Base-by-base conservation (phyloP, 2,888 invertebrate species). In the Entomobrya proxima region DNA sequence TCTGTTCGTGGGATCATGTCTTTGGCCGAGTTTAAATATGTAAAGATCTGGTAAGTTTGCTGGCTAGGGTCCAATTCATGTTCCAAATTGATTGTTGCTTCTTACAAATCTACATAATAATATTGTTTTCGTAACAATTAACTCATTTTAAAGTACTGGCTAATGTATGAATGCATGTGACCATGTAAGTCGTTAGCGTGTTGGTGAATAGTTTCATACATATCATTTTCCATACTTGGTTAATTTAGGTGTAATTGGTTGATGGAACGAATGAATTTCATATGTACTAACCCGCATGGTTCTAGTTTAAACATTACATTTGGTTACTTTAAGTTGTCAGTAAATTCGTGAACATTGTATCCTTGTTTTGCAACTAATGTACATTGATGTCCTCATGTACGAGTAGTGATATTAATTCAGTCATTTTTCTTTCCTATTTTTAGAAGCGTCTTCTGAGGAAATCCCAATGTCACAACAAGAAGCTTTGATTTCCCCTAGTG, bases 401-500 rank as follows among this genome's bases (percentile, higher is more conserved):
- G 21, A n/a, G n/a, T n/a, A n/a, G n/a, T n/a, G n/a, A n/a, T n/a
- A n/a, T n/a, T n/a, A n/a, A n/a, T n/a, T n/a, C n/a, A n/a, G n/a
- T n/a, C n/a, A n/a, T 52, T 24, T 79, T 52, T 2, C 18, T 77
- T 52, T 78, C 40, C 50, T 27, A 11, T 30, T 40, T 74, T 2
- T 64, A 85, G 85, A 85, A 18, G 80, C 80, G 13, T 40, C 52
- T 44, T 32, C 52, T 18, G 80, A 79, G 32, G 85, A 76, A 6
- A 80, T 72, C 7, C 77, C 74, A 61, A 32, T 72, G 69, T 78
- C 77, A 64, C 83, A 78, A 74, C 76, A 86, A 30, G 75, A 86
- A 76, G 77, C 64, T n/a, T 32, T 86, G 2, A 81, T 81, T n/a
- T 86, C 86, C 0, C 86, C 86, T 11, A 86, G 86, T 24, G 86